A percentile compares a stretch with the other conserved stretches of the same genome.
Evolutionary conservation across 2,113 vertebrate species (phyloP).

Genomic region (Probosciger aterrimus): DNA sequence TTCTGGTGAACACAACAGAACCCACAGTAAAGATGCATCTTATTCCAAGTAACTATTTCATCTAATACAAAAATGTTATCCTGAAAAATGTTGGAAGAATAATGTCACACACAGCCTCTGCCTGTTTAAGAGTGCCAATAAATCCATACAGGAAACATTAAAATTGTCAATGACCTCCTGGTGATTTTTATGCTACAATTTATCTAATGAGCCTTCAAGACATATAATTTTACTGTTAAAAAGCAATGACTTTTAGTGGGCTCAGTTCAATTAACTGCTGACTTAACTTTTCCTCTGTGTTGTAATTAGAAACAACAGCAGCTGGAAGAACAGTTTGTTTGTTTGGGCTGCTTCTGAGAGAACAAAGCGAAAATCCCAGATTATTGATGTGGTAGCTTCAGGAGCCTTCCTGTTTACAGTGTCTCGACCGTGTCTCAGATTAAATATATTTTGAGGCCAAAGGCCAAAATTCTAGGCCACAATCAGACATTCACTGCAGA

Average conservation of each 20-base stretch:
- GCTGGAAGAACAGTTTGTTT: neutral
- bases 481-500: neutral
- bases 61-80: neutral
- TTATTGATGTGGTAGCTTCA: conserved; percentile 1
- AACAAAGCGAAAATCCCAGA: conserved; percentile 12
- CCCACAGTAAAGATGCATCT: neutral
- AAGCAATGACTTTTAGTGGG: neutral
- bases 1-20: neutral
- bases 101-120: neutral
- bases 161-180: neutral
- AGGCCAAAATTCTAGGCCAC: neutral
- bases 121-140: neutral
- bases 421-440: neutral
- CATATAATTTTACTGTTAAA: neutral
- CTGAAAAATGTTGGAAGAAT: neutral
- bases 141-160: neutral
- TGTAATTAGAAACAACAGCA: conserved; percentile 10
- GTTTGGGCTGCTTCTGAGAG: neutral
- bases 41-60: neutral
- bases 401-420: conserved; percentile 6
- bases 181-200: conserved; percentile 8
- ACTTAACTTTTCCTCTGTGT: neutral
- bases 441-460: neutral
- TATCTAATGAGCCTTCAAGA: neutral
- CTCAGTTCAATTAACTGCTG: conserved; percentile 1